Evolutionary conservation across 2,888 invertebrate species (phyloP), one percentile per base, ranked within the genome.

Genomic region (Adelphocoris suturalis): DNA sequence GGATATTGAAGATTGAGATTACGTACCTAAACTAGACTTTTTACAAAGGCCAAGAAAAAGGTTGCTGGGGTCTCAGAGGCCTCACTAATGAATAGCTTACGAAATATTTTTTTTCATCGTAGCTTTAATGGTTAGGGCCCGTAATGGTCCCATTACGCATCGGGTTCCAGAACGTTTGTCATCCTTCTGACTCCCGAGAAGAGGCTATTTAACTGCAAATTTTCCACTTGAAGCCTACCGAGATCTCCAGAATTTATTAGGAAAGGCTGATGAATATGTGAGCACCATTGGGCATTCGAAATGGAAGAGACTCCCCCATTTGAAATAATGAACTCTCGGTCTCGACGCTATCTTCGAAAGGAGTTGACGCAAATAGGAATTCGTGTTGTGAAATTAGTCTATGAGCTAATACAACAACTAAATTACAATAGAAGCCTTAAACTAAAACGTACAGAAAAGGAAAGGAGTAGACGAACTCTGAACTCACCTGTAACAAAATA

Each of bases 81-180:
- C 19, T 7, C 57, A 57, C 57, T 57, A 57, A 57, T 57, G 57
- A 57, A 57, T n/a, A 37, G 37, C 57, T 57, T 57, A 57, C n/a
- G 57, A 57, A 57, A 57, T 5, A 16, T 5, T 57, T n/a, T 16
- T 16, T n/a, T 16, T n/a, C 57, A n/a, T 7, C 57, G 57, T 57
- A 57, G 57, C 57, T 57, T 16, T 57, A 57, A 14, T 57, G 16
- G 57, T 57, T 57, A 5, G 7, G 57, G 57, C 57, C 19, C 57
- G n/a, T 57, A 57, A 57, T 57, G 16, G 57, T n/a, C 57, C 57
- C 57, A 57, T 57, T 57, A 57, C 57, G 14, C 57, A 57, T 57
- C 57, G 57, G 16, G 57, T 57, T 57, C 57, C 7, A 1, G n/a
- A n/a, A 57, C 57, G n/a, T 57, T 57, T 57, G 57, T 57, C 57